Evolutionary conservation across 2,797 vertebrate species (phyloP), one percentile per base, ranked within the genome.

Genomic region (Anabas testudineus): DNA sequence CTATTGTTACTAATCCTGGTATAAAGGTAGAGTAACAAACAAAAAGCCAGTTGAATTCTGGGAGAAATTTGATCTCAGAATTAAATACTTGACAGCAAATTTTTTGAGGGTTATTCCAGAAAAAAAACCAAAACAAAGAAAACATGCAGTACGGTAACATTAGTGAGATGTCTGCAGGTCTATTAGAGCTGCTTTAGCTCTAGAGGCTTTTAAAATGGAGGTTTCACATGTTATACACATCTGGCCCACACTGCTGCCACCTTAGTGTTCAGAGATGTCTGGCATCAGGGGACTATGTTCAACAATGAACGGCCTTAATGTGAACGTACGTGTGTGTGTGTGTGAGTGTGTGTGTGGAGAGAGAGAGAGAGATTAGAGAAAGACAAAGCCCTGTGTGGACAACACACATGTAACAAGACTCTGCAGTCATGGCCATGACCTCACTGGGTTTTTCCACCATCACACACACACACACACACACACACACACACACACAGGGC

Each of bases 391-490:
- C 75, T 71, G 77, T 21, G 2, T 78, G 83, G 85, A 88, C 83
- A 78, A 76, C 84, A 85, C 70, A 73, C 71, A 69, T 91, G 93
- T 93, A 95, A 95, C 90, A 73, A 69, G 83, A 94, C 63, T 76
- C 88, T 83, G 72, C 52, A 67, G 79, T 82, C 80, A 62, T 7
- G 60, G 82, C 76, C 85, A 89, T 94, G 92, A 94, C 92, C 91
- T 94, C 92, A 93, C 83, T 57, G 55, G 85, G 81, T 88, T 87
- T 92, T 92, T 92, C 83, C 88, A 88, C 72, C 67, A n/a, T 49
- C 59, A 64, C 64, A 61, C 42, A 65, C 71, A 59, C 41, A 70
- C 68, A 74, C 30, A 54, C 52, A 61, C 55, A 79, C 24, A 59
- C 67, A 73, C 60, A 74, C 30, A 58, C 53, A 61, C 55, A 79